Conservation (phyloP, 1,140 invertebrate species). For the Euborellia annulipes region DNA sequence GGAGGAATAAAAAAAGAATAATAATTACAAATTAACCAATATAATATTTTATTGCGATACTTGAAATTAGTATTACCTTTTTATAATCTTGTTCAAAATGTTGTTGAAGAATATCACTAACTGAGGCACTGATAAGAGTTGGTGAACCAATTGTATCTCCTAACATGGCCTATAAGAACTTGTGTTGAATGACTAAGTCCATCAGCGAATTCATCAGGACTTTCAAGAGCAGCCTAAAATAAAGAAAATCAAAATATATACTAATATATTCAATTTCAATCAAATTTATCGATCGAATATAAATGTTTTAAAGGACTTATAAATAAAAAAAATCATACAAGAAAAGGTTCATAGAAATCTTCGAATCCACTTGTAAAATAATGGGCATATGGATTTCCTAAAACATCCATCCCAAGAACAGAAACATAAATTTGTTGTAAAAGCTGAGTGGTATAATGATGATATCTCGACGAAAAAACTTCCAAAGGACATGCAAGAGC, state of each 20-base stretch:
- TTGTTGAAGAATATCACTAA: conserved; percentile 43
- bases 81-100: conserved; percentile 60
- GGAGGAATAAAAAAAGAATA: too few species aligned
- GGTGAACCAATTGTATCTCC: conserved; percentile 43
- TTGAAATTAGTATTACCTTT: too few species aligned
- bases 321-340: conserved; percentile 25
- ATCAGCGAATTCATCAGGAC: conserved; percentile 54
- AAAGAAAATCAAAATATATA: conserved; percentile 2
- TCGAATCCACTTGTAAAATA: conserved; percentile 49
- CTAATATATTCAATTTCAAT: conserved; percentile 7
- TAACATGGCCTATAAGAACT: conserved; percentile 43
- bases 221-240: conserved; percentile 32
- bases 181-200: conserved; percentile 42
- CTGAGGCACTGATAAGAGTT: conserved; percentile 40
- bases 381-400: conserved; percentile 77
- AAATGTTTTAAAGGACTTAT: neutral
- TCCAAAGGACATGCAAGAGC: conserved; percentile 40
- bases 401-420: conserved; percentile 72
- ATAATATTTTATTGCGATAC: too few species aligned
- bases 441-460: conserved; percentile 59
- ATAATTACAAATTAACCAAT: neutral
- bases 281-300: conserved; percentile 7
- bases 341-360: conserved; percentile 57
- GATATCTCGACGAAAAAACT: conserved; percentile 40
- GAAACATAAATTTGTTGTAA: conserved; percentile 82